These are phyloP conservation scores for Orchesellides sinensis DNA, from an alignment of 2,888 invertebrate genomes.

Conservation along the genomic window DNA sequence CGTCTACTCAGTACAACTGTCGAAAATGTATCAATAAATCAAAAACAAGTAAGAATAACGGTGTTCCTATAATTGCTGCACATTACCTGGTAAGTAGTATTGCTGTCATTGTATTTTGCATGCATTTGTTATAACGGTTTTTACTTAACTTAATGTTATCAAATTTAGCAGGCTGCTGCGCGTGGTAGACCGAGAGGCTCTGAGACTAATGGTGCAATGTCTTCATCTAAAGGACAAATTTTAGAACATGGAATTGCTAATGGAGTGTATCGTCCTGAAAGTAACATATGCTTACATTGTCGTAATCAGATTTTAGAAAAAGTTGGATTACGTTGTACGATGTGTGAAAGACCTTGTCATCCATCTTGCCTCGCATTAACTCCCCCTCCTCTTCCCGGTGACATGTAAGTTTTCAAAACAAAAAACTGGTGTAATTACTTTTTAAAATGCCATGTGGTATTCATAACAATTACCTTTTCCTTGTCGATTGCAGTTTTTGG, in stretches of 20 bases:
- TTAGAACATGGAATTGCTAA: constrained; percentile 35
- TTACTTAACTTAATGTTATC: neutral
- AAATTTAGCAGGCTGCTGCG: constrained; percentile 27
- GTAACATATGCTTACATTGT: constrained; percentile 70
- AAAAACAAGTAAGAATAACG: constrained; percentile 61
- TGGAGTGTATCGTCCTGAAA: constrained; percentile 42
- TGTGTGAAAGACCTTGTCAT: constrained; percentile 73
- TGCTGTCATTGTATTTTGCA: too few relatives aligned
- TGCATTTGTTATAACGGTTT: neutral
- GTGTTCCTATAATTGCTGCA: constrained; percentile 40
- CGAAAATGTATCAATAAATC: constrained; percentile 68
- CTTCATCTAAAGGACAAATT: constrained; percentile 12
- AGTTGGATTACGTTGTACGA: constrained; percentile 71
- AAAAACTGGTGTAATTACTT: neutral
- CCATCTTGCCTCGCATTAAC: constrained; percentile 68
- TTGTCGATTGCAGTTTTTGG: constrained; percentile 69
- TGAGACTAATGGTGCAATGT: constrained; percentile 32
- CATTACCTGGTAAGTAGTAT: constrained; percentile 47
- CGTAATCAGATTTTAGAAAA: constrained; percentile 57
- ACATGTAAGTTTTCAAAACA: constrained; percentile 70
- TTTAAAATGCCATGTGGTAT: neutral
- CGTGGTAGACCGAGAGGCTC: constrained; percentile 35
- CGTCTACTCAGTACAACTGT: constrained; percentile 64
- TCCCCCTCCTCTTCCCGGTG: constrained; percentile 71
- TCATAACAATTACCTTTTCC: neutral